Base-by-base conservation (phyloP, 1,140 invertebrate species). In the Triops longicaudatus region DNA sequence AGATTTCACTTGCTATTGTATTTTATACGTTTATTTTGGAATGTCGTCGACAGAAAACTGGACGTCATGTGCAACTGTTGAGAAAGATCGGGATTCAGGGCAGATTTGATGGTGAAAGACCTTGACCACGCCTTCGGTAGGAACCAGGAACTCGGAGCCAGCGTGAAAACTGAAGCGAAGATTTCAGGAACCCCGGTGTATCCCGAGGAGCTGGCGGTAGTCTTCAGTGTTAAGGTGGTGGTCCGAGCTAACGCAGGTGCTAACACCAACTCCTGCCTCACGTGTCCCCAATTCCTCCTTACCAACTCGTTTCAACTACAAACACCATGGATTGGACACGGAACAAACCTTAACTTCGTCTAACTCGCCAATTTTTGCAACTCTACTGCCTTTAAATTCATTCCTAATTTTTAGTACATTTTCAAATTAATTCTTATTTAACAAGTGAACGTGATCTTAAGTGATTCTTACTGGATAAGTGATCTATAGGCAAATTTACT, bases 181-280 rank as follows among this genome's bases (percentile, higher is more conserved):
- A 22, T n/a, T 22, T 17, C 14, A 63, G 22, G 50, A 63, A 63
- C 14, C 50, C 17, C 17, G 22, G 14, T 63, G 50, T 63, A 63
- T 37, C 31, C 31, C 31, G 22, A 63, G 50, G 50, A 63, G 50
- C 50, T 63, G 50, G 5, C 50, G 50, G 17, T 22, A n/a, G 10
- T 63, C 50, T 63, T 63, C 50, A 63, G 50, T 63, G 50, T 63
- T 63, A 63, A 63, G 50, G 50, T 63, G 14, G 50, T 63, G 5
- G 50, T 63, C 50, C 50, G 50, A 63, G 10, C 50, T 63, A 63
- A 63, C 50, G 50, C 10, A 63, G 50, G 50, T 63, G 50, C 17
- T n/a, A 63, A 37, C 31, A 37, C 7, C 31, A 63, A 63, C 50
- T 63, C 50, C 50, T 17, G 31, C 50, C 50, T 63, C 50, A 10